A percentile compares a stretch with the other conserved stretches of the same genome.
Evolutionary conservation across 1,140 invertebrate genomes (phyloP).

Genomic region (Galleria mellonella): DNA sequence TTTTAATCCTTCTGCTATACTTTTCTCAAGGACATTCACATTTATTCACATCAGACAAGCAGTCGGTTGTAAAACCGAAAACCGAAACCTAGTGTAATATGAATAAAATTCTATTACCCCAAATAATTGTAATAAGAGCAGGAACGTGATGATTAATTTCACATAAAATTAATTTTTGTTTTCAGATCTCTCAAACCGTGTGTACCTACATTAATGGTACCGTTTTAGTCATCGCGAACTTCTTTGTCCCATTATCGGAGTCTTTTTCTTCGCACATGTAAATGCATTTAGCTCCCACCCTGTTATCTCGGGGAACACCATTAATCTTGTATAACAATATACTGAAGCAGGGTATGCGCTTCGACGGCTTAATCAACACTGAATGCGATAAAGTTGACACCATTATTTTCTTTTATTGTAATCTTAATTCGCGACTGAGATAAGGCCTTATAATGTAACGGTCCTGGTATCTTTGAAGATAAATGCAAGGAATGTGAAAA

Average conservation of each 20-base stretch:
- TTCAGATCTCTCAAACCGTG: constrained; percentile 8
- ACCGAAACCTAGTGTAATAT: too few relatives aligned
- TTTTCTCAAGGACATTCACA: too few relatives aligned
- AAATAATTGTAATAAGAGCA: too few relatives aligned
- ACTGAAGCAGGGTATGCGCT: constrained; percentile 38
- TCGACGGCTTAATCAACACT: constrained; percentile 60
- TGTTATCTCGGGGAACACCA: constrained; percentile 62
- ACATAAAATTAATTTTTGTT: background rate
- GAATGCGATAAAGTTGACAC: constrained; percentile 20
- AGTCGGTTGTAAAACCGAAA: too few relatives aligned
- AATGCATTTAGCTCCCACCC: constrained; percentile 69
- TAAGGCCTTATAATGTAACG: too few relatives aligned
- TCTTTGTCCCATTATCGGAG: constrained; percentile 61
- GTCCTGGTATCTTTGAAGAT: too few relatives aligned
- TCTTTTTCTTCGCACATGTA: constrained; percentile 67
- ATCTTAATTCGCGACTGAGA: background rate
- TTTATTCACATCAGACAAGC: too few relatives aligned
- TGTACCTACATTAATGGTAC: constrained; percentile 33
- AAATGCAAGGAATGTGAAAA: too few relatives aligned
- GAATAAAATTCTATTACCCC: too few relatives aligned
- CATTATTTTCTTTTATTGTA: background rate
- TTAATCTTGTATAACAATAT: constrained; percentile 72
- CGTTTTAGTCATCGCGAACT: constrained; percentile 44
- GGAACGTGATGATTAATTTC: too few relatives aligned
- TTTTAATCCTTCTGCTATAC: too few relatives aligned